Evolutionary conservation across 2,113 vertebrate species (phyloP).

Genomic region (Chloroceryle aenea): DNA sequence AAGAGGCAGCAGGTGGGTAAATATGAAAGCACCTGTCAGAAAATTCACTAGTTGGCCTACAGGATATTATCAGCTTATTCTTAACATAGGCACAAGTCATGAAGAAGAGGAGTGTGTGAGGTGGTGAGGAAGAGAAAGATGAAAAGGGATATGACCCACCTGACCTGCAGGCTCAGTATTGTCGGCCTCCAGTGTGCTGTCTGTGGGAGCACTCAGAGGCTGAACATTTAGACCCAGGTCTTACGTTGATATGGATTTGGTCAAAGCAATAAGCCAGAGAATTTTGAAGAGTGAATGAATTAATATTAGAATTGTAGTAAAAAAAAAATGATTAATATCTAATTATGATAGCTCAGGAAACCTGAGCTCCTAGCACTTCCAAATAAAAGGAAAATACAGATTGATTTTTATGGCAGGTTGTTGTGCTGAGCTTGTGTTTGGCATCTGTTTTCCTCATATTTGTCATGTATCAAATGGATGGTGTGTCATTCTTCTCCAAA

Average conservation of each 20-base stretch:
- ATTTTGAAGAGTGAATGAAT: not conserved
- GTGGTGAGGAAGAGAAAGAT: not conserved
- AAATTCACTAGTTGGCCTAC: not conserved
- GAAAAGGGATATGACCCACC: not conserved
- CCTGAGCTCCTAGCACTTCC: not conserved
- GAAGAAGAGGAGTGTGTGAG: not conserved
- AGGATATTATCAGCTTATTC: not conserved
- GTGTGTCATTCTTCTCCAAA: not conserved
- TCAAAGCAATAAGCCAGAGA: not conserved
- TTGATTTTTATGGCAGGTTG: not conserved
- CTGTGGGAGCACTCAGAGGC: not conserved
- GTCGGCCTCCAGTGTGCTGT: not conserved
- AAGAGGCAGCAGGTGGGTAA: not conserved
- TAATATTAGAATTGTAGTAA: not conserved
- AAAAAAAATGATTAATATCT: not conserved
- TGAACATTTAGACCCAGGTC: not conserved
- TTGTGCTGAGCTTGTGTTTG: not conserved
- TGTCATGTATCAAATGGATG: not conserved
- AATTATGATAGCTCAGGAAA: not conserved
- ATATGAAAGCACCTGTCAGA: not conserved
- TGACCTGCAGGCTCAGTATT: not conserved
- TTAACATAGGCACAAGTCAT: not conserved
- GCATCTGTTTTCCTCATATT: not conserved
- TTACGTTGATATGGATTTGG: not conserved
- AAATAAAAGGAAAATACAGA: not conserved